These are phyloP conservation scores for Grus americana DNA, from an alignment of 2,113 vertebrate genomes.

Conservation along the genomic window DNA sequence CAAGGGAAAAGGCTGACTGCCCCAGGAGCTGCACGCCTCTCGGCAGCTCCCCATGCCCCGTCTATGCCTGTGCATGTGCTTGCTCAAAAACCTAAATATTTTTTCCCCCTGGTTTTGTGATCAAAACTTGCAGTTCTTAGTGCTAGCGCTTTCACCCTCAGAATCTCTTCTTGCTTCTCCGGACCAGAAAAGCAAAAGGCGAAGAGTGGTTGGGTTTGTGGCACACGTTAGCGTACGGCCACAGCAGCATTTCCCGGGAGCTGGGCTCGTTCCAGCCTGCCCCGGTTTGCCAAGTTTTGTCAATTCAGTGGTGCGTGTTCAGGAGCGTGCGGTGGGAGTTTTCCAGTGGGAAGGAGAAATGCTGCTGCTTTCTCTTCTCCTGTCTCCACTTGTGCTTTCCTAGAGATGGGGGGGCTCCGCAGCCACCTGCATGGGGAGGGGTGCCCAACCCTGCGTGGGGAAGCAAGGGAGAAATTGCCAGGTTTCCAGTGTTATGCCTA, in stretches of 20 bases:
- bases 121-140: background rate
- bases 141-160: background rate
- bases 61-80: accelerated
- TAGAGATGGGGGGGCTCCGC: background rate
- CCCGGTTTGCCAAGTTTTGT: background rate
- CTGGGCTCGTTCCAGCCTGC: slow-evolving; percentile 10
- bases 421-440: too few relatives aligned
- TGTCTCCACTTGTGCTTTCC: background rate
- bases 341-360: background rate
- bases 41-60: background rate
- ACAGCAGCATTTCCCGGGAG: background rate
- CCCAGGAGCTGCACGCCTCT: background rate
- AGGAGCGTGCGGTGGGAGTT: background rate
- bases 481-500: background rate
- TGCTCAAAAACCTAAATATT: background rate
- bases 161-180: background rate
- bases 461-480: background rate
- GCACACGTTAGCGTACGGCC: accelerated
- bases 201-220: background rate
- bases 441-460: background rate
- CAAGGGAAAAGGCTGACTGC: too few relatives aligned
- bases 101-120: background rate
- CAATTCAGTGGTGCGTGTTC: background rate
- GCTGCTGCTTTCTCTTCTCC: background rate
- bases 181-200: background rate